Conservation (phyloP, 23 tunicate species). For the Ciona savignyi region DNA sequence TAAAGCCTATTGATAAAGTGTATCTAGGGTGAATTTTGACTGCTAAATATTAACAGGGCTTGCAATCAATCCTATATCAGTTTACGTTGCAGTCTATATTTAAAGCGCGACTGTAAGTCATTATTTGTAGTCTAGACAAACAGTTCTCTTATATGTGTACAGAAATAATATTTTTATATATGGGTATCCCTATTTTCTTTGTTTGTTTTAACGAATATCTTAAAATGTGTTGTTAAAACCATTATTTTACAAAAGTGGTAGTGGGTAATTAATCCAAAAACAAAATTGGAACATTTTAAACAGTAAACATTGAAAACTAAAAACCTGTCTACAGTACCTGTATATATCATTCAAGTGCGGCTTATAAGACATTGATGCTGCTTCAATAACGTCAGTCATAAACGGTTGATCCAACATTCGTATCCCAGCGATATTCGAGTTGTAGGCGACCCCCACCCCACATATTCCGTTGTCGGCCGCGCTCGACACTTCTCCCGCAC, state of each 20-base stretch:
- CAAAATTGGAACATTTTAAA: too few relatives aligned
- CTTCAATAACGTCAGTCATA: constrained; percentile 99
- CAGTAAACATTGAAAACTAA: background rate
- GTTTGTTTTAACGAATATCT: background rate
- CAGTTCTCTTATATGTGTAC: too few relatives aligned
- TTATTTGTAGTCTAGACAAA: too few relatives aligned
- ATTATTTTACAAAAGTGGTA: background rate
- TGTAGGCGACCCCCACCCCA: constrained; percentile 97
- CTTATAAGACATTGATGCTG: constrained; percentile 87
- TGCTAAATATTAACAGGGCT: too few relatives aligned
- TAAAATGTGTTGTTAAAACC: background rate
- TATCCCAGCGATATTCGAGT: constrained; percentile 88
- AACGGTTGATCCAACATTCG: constrained; percentile 99
- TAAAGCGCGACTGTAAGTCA: too few relatives aligned
- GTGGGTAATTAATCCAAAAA: too few relatives aligned
- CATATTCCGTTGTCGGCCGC: constrained; percentile 98
- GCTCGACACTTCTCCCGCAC: constrained; percentile 96
- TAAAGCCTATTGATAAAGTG: too few relatives aligned
- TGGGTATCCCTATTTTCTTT: too few relatives aligned
- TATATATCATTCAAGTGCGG: constrained; percentile 93
- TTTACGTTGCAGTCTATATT: too few relatives aligned
- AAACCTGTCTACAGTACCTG: constrained; percentile 48
- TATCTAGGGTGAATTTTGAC: too few relatives aligned
- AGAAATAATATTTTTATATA: too few relatives aligned
- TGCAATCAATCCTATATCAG: too few relatives aligned